A percentile compares a stretch with the other conserved stretches of the same genome.
Conservation (phyloP, 1,140 invertebrate genomes). For the Elysia chlorotica region DNA sequence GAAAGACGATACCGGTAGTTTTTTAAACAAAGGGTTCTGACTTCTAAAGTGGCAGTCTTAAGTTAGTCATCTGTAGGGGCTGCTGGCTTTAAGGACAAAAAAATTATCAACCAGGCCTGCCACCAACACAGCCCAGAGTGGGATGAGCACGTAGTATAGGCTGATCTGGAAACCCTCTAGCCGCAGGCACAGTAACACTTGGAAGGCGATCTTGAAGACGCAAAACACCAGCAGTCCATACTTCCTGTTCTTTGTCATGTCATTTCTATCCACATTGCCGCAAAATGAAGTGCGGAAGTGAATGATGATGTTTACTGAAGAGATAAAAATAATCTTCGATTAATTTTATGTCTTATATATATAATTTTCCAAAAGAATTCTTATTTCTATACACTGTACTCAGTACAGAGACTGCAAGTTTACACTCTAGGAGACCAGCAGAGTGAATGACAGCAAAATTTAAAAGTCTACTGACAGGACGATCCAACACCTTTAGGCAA, state of each 20-base stretch:
- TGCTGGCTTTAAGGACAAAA: background rate
- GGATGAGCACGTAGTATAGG: constrained; percentile 16
- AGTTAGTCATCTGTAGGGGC: constrained; percentile 19
- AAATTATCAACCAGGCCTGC: constrained; percentile 18
- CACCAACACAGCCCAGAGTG: constrained; percentile 7
- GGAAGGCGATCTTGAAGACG: constrained; percentile 15
- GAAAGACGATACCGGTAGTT: too few species aligned
- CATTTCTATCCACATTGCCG: constrained; percentile 10
- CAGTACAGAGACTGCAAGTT: too few species aligned
- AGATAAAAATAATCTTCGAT: background rate
- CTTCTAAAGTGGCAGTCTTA: too few species aligned
- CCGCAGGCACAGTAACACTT: constrained; percentile 17
- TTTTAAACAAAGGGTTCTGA: too few species aligned
- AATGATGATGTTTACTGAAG: constrained; percentile 23
- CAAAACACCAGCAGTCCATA: constrained; percentile 11
- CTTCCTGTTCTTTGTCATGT: constrained; percentile 20
- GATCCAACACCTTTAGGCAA: too few species aligned
- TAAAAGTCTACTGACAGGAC: too few species aligned
- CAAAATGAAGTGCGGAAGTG: background rate
- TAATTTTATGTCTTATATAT: too few species aligned
- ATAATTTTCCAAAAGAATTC: too few species aligned
- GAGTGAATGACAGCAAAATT: too few species aligned
- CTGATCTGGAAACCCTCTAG: constrained; percentile 12
- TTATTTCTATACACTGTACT: too few species aligned
- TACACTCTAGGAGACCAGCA: too few species aligned